Evolutionary conservation across 2,113 vertebrate species (phyloP).

Genomic region (Trogon surrucura): DNA sequence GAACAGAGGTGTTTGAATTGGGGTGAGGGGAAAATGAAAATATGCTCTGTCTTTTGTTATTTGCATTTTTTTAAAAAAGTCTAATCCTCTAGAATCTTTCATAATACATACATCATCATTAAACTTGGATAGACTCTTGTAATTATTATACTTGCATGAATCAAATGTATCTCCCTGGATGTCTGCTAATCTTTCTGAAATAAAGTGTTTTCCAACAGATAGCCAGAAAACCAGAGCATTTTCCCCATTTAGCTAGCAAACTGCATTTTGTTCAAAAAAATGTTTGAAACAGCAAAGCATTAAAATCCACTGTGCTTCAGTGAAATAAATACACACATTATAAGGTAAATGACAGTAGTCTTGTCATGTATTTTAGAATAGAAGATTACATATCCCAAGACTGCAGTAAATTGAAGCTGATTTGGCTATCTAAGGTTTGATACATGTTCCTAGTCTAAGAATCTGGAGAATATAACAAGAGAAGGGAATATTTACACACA

Average conservation of each 20-base stretch:
- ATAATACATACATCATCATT: background rate
- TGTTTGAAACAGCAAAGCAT: conserved; percentile 3
- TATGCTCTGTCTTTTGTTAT: background rate
- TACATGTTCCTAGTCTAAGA: conserved; percentile 6
- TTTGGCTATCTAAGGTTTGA: conserved; percentile 57
- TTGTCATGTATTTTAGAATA: conserved; percentile 38
- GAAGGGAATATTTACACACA: background rate
- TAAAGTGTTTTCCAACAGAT: background rate
- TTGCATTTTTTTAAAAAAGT: background rate
- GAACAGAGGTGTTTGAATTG: background rate
- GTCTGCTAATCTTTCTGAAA: background rate
- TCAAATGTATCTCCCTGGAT: background rate
- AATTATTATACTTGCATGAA: background rate
- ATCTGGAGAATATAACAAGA: background rate
- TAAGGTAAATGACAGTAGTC: conserved; percentile 28
- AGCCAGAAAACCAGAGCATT: background rate
- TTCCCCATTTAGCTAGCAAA: background rate
- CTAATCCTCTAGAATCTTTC: background rate
- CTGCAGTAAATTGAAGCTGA: conserved; percentile 54
- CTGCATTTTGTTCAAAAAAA: background rate
- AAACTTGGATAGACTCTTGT: background rate
- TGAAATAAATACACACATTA: background rate
- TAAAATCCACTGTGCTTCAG: background rate
- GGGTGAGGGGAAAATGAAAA: background rate
- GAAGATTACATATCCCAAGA: conserved; percentile 26